Evolutionary conservation across 2,113 vertebrate species (phyloP), one percentile per base, ranked within the genome.

Genomic region (Psettodes erumei): DNA sequence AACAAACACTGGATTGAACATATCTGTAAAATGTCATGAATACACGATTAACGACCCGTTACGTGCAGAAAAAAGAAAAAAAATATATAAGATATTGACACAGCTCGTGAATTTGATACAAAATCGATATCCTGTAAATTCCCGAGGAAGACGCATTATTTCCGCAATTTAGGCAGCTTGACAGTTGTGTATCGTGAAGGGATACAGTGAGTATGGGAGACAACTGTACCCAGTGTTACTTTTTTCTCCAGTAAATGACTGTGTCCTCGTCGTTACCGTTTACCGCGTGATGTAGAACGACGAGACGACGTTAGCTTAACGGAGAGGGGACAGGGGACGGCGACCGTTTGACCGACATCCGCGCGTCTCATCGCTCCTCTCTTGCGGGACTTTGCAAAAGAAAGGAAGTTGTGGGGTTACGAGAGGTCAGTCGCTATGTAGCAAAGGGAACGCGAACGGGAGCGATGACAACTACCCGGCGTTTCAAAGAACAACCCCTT

Each of bases 51-150:
- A 50, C 15, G 6, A 5, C 8, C 12, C 3, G 32, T n/a, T 12
- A 8, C 0, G 37, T 32, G 0, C 12, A 4, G 1, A 25, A 38
- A 23, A 16, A 9, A 1, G 30, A 0, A 13, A n/a, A 30, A n/a
- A n/a, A n/a, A n/a, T n/a, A n/a, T 0, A 21, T 23, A 8, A 4
- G 0, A 13, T 15, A 21, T 16, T 9, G 32, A 56, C 0, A 23
- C 1, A 21, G 16, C 23, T 4, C 5, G 23, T 37, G 4, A 53
- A 19, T 2, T 3, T 32, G 43, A 12, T 3, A 5, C 16, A 48
- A 11, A 4, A 11, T 12, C 12, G 11, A 0, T 32, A 75, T 75
- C 79, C 69, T 83, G 55, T n/a, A 81, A 83, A 76, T 23, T 0
- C 1, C 1, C 0, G 5, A 40, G 70, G 71, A 62, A 80, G 19